phyloP scores from a whole-genome alignment of 2,797 vertebrate species.

The Orientallactaga sibirica region DNA sequence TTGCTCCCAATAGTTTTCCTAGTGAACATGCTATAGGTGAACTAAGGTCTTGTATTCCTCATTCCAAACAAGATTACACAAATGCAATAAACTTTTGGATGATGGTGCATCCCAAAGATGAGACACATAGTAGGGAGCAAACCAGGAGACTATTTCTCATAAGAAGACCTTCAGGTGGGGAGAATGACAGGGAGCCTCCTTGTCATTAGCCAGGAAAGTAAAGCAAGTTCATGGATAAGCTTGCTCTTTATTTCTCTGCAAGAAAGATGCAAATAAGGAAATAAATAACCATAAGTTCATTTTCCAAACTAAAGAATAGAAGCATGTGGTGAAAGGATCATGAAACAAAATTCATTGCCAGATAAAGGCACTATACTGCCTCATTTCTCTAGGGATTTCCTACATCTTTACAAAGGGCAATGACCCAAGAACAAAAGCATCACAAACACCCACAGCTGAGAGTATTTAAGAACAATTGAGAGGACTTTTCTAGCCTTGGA shows the following conservation, averaged over 20 bases:
- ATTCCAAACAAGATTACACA: conserved; percentile 56
- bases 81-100: conserved; percentile 25
- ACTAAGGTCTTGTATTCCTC: background rate
- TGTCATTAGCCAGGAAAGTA: background rate
- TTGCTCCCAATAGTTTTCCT: conserved; percentile 20
- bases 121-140: conserved; percentile 4
- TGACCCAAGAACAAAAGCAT: conserved; percentile 18
- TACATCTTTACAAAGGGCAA: conserved; percentile 35
- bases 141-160: background rate
- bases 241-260: conserved; percentile 28
- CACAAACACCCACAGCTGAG: conserved; percentile 61
- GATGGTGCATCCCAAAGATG: background rate
- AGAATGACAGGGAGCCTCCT: background rate
- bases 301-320: conserved; percentile 46
- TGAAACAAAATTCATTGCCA: background rate
- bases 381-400: conserved; percentile 73
- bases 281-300: conserved; percentile 21
- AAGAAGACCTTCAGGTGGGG: background rate
- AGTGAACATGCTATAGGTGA: background rate
- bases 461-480: conserved; percentile 61
- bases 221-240: background rate
- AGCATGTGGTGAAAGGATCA: conserved; percentile 38
- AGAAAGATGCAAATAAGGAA: conserved; percentile 44
- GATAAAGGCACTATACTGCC: conserved; percentile 27
- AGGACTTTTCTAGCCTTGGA: conserved; percentile 57